Conservation (phyloP, 2,888 invertebrate genomes). For the Mythimna vitellina region DNA sequence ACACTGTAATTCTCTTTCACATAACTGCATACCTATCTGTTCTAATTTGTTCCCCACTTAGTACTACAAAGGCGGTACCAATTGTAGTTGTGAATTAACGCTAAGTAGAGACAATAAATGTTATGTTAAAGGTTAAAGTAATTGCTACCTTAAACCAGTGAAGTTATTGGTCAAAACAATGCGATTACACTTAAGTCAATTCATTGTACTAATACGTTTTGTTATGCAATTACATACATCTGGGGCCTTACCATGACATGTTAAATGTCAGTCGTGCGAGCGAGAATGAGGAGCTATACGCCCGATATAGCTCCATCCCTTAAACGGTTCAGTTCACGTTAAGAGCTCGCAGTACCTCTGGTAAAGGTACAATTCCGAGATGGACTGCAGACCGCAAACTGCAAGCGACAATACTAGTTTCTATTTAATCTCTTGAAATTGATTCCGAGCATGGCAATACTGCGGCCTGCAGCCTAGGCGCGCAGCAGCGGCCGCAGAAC, state of each 20-base stretch:
- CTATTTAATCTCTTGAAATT: no score
- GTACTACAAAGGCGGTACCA: conserved; percentile 27
- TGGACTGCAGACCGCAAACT: no score
- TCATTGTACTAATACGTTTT: not conserved
- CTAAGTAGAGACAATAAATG: conserved; percentile 31
- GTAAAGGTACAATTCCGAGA: no score
- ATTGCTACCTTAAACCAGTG: conserved; percentile 30
- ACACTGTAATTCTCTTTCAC: not conserved
- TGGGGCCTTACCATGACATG: not conserved
- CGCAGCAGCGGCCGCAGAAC: no score
- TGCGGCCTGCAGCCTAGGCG: no score
- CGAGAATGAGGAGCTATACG: no score
- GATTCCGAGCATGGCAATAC: no score
- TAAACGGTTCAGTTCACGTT: no score
- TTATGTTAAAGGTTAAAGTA: conserved; percentile 31
- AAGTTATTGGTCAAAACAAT: conserved; percentile 18
- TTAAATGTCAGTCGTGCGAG: no score
- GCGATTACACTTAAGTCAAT: conserved; percentile 1
- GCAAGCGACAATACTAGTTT: no score
- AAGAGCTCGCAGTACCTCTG: no score
- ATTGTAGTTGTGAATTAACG: conserved; percentile 24
- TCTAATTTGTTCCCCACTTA: conserved; percentile 23
- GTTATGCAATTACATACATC: not conserved
- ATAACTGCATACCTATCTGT: not conserved
- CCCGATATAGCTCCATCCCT: no score